Conservation (phyloP, 1,140 invertebrate species). For the Sitophilus oryzae region DNA sequence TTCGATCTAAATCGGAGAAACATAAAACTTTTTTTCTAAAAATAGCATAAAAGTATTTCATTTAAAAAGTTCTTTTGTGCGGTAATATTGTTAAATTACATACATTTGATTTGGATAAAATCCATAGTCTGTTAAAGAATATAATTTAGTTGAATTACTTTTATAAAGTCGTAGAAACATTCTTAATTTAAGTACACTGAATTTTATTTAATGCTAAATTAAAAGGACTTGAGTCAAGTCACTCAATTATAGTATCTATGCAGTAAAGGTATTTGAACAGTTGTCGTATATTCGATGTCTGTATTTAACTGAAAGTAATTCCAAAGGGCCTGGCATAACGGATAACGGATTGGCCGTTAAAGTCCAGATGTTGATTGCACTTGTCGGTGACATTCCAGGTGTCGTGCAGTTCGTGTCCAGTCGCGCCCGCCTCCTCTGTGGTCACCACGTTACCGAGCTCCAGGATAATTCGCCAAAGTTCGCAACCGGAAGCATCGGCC, state of each 20-base stretch:
- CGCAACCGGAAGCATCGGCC: conserved; percentile 76
- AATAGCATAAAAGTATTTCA: too few species aligned
- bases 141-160: too few species aligned
- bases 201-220: too few species aligned
- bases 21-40: too few species aligned
- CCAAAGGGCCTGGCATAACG: conserved; percentile 11
- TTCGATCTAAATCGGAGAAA: too few species aligned
- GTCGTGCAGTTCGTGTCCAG: conserved; percentile 56
- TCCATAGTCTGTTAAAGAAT: too few species aligned
- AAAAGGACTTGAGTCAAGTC: too few species aligned
- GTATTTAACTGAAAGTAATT: background rate
- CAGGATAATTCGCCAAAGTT: conserved; percentile 83
- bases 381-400: conserved; percentile 38
- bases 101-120: too few species aligned
- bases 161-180: too few species aligned
- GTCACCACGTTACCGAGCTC: conserved; percentile 61
- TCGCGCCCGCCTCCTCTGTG: conserved; percentile 64
- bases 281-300: background rate
- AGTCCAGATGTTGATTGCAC: conserved; percentile 25
- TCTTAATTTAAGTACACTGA: too few species aligned
- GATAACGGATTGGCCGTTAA: conserved; percentile 9
- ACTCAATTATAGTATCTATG: background rate
- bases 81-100: too few species aligned
- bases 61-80: too few species aligned
- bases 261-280: background rate